A percentile compares a stretch with the other conserved stretches of the same genome.
These are phyloP conservation scores for Drosophila vallismaia DNA, from an alignment of 2,888 invertebrate species.

Conservation along the genomic window DNA sequence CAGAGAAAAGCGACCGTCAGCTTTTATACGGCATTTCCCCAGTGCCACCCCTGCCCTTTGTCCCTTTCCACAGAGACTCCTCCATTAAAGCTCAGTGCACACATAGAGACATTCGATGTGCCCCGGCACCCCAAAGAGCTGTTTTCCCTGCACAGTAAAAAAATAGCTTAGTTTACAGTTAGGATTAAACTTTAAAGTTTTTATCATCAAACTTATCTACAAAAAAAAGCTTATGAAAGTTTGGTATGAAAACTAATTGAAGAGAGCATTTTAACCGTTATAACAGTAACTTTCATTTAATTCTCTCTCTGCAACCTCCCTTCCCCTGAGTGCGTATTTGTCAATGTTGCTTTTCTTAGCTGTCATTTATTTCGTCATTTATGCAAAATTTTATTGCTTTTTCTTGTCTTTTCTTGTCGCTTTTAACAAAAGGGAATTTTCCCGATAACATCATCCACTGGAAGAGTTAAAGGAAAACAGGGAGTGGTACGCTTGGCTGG, in stretches of 20 bases:
- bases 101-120: constrained; percentile 38
- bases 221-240: not conserved
- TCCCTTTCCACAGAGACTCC: constrained; percentile 13
- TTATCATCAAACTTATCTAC: not conserved
- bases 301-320: constrained; percentile 20
- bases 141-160: constrained; percentile 16
- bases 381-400: constrained; percentile 79
- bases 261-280: not conserved
- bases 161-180: not conserved
- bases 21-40: constrained; percentile 65
- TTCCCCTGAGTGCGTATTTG: constrained; percentile 55
- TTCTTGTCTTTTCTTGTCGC: constrained; percentile 45
- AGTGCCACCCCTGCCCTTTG: constrained; percentile 31
- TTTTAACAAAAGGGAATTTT: constrained; percentile 7
- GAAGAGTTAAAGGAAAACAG: constrained; percentile 20
- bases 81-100: constrained; percentile 40
- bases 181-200: not conserved
- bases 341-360: constrained; percentile 74
- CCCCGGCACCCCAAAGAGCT: constrained; percentile 35
- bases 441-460: constrained; percentile 8
- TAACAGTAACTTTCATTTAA: not conserved
- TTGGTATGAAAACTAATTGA: not conserved
- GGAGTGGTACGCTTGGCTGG: constrained; percentile 4
- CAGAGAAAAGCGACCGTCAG: constrained; percentile 52
- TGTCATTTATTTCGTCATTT: constrained; percentile 81